Conservation (phyloP, 2,888 invertebrate species). For the Hyppa rectilinea region DNA sequence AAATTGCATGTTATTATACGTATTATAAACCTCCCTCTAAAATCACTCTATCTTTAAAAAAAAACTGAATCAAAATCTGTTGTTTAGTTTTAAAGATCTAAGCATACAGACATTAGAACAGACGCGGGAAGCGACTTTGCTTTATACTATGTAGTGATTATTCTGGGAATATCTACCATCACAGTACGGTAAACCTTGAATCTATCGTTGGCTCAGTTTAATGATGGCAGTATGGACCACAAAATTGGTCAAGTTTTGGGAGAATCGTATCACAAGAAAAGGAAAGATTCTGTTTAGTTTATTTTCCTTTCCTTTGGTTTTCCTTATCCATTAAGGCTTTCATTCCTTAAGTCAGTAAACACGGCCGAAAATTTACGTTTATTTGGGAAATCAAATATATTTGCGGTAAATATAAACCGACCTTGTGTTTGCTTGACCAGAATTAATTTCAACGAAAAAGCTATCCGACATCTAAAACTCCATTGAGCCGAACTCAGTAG, state of each 20-base stretch:
- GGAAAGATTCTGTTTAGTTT: background rate
- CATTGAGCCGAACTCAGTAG: constrained; percentile 10
- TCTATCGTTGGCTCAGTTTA: background rate
- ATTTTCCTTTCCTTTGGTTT: constrained; percentile 25
- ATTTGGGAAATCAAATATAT: constrained; percentile 7
- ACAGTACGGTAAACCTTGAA: background rate
- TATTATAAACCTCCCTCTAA: too few species aligned
- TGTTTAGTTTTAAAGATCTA: too few species aligned
- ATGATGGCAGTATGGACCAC: background rate
- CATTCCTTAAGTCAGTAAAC: background rate
- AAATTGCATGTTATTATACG: too few species aligned
- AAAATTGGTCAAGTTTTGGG: constrained; percentile 11
- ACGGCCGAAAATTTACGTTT: background rate
- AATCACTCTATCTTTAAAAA: too few species aligned
- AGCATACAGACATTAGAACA: too few species aligned
- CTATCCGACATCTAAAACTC: constrained; percentile 30
- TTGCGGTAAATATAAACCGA: constrained; percentile 4
- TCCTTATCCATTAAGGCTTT: constrained; percentile 17
- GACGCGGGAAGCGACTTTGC: too few species aligned
- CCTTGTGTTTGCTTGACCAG: background rate
- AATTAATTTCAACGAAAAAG: background rate
- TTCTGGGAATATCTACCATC: background rate
- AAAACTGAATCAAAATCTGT: too few species aligned
- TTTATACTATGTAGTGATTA: too few species aligned
- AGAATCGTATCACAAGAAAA: constrained; percentile 1